These are phyloP conservation scores for Acanthopagrus latus DNA, from an alignment of 2,797 vertebrate species.

Conservation along the genomic window DNA sequence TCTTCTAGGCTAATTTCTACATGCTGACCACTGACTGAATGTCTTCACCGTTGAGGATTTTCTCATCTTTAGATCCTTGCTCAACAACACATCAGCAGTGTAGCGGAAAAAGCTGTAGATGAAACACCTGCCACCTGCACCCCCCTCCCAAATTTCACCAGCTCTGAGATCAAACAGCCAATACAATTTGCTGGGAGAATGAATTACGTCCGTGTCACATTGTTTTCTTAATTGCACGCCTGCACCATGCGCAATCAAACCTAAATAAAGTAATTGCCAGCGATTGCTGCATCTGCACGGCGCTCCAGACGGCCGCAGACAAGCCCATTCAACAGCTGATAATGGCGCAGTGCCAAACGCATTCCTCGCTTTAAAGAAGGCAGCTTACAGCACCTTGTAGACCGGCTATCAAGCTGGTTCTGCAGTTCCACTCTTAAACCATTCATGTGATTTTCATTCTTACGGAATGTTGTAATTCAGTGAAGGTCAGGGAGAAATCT, in stretches of 20 bases:
- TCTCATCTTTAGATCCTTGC: neutral
- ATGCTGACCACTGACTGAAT: neutral
- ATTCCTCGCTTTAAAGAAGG: slow-evolving; percentile 11
- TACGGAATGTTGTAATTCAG: slow-evolving; percentile 31
- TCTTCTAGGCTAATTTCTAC: neutral
- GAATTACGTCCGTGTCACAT: slow-evolving; percentile 57
- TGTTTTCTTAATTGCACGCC: slow-evolving; percentile 69
- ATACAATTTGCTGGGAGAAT: slow-evolving; percentile 48
- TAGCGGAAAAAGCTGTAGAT: slow-evolving; percentile 23
- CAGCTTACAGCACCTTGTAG: slow-evolving; percentile 7
- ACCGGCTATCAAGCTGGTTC: neutral
- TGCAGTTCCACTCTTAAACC: slow-evolving; percentile 13
- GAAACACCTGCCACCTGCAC: slow-evolving; percentile 47
- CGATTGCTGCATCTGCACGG: slow-evolving; percentile 58
- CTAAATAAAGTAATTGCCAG: slow-evolving; percentile 66
- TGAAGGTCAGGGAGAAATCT: slow-evolving; percentile 64
- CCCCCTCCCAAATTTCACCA: neutral
- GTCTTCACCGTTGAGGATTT: neutral
- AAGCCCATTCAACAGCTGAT: slow-evolving; percentile 36
- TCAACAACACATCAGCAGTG: slow-evolving; percentile 31
- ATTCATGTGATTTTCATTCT: slow-evolving; percentile 40
- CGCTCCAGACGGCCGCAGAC: slow-evolving; percentile 16
- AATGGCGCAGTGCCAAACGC: slow-evolving; percentile 18
- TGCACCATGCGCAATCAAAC: slow-evolving; percentile 70
- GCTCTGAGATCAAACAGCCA: slow-evolving; percentile 47